Evolutionary conservation across 2,888 invertebrate species (phyloP).

Genomic region (Heteromyza rotundicornis): DNA sequence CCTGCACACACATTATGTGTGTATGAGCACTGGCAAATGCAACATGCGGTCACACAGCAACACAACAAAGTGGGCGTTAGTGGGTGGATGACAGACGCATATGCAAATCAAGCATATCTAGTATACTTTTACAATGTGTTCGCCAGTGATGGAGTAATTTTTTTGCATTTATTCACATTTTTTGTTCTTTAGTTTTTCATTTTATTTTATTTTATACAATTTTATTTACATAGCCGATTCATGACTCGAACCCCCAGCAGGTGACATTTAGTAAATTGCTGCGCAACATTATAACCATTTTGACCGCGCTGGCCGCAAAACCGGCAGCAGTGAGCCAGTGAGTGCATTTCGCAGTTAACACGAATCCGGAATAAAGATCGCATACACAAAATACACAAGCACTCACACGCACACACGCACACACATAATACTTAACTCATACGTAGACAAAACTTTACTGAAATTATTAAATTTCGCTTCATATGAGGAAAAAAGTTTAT

Average conservation of each 20-base stretch:
- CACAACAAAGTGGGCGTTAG: too few relatives aligned
- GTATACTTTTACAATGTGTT: too few relatives aligned
- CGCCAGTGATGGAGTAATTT: too few relatives aligned
- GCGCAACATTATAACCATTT: constrained; percentile 47
- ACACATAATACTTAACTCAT: neutral
- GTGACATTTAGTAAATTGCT: neutral
- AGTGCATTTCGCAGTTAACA: constrained; percentile 30
- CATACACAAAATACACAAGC: too few relatives aligned
- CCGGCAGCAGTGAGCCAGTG: constrained; percentile 21
- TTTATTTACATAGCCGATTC: too few relatives aligned
- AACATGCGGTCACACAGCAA: neutral
- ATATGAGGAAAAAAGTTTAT: too few relatives aligned
- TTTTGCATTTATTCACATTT: neutral
- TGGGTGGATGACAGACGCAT: neutral
- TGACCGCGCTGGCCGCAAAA: constrained; percentile 47
- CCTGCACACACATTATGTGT: neutral
- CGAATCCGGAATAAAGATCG: constrained; percentile 8
- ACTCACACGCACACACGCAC: constrained; percentile 17
- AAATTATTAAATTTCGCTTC: neutral
- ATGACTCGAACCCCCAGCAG: too few relatives aligned
- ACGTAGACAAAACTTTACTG: constrained; percentile 17
- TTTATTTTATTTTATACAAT: neutral
- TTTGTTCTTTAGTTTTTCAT: neutral
- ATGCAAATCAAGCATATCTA: too few relatives aligned
- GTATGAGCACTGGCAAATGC: neutral